Evolutionary conservation across 1,140 invertebrate species (phyloP).

Genomic region (Diorhabda elongata): DNA sequence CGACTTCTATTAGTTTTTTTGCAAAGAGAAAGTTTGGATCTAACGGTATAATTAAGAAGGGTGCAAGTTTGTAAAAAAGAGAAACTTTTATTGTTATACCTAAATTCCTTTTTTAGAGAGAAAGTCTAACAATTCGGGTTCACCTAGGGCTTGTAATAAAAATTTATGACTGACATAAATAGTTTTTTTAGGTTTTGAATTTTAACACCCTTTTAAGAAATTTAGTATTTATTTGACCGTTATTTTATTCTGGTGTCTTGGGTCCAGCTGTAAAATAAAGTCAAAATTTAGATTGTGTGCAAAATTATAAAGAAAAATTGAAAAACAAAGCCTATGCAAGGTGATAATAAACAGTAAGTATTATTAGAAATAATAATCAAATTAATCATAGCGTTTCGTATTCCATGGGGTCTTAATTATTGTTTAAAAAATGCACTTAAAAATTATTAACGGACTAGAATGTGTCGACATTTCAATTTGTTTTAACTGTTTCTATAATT

Average conservation of each 20-base stretch:
- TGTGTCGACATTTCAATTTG: too few species aligned
- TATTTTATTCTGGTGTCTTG: neutral
- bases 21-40: slow-evolving; percentile 8
- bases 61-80: slow-evolving; percentile 9
- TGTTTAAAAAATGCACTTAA: too few species aligned
- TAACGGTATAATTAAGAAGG: slow-evolving; percentile 11
- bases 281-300: too few species aligned
- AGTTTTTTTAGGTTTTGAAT: neutral
- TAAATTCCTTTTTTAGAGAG: slow-evolving; percentile 5
- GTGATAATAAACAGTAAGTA: too few species aligned
- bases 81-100: slow-evolving; percentile 15
- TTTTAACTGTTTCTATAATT: too few species aligned
- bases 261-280: too few species aligned
- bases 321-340: too few species aligned
- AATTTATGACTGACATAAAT: neutral
- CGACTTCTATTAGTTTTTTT: neutral
- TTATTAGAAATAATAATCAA: too few species aligned
- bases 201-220: neutral
- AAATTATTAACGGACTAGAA: too few species aligned
- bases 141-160: slow-evolving; percentile 10
- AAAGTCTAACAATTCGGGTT: slow-evolving; percentile 6
- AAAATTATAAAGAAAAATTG: too few species aligned
- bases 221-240: neutral
- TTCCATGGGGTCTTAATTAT: too few species aligned
- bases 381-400: too few species aligned